A percentile compares a stretch with the other conserved stretches of the same genome.
Conservation (phyloP, 2,113 vertebrate genomes). For the Haemorhous mexicanus region DNA sequence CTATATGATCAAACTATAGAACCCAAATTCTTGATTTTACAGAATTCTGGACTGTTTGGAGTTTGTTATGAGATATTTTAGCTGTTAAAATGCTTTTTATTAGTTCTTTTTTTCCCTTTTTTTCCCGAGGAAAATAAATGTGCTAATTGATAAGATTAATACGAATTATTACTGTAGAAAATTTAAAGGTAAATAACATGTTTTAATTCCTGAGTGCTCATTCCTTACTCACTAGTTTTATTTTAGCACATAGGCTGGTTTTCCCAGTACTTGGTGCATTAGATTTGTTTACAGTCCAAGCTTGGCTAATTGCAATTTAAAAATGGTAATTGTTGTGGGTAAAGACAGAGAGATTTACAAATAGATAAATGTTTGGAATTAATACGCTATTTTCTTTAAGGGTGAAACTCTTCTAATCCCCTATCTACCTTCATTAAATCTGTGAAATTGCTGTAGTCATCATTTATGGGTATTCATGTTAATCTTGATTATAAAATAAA, state of each 20-base stretch:
- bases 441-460: not conserved
- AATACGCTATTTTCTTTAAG: not conserved
- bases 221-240: not conserved
- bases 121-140: not conserved
- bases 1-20: not conserved
- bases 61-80: not conserved
- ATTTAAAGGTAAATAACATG: not conserved
- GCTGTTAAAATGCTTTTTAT: not conserved
- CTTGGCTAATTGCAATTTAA: not conserved
- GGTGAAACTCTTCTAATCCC: not conserved
- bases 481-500: slow-evolving; percentile 8
- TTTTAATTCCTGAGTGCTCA: not conserved
- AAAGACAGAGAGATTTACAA: not conserved
- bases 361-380: not conserved
- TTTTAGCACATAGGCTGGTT: not conserved
- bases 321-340: not conserved
- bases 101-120: not conserved
- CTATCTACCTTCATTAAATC: not conserved
- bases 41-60: not conserved
- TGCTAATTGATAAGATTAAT: not conserved
- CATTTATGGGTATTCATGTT: not conserved
- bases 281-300: not conserved
- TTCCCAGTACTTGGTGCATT: not conserved
- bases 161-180: not conserved
- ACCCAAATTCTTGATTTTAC: not conserved